Evolutionary conservation across 1,140 invertebrate genomes (phyloP), one percentile per base, ranked within the genome.

Genomic region (Leptopilina boulardi): DNA sequence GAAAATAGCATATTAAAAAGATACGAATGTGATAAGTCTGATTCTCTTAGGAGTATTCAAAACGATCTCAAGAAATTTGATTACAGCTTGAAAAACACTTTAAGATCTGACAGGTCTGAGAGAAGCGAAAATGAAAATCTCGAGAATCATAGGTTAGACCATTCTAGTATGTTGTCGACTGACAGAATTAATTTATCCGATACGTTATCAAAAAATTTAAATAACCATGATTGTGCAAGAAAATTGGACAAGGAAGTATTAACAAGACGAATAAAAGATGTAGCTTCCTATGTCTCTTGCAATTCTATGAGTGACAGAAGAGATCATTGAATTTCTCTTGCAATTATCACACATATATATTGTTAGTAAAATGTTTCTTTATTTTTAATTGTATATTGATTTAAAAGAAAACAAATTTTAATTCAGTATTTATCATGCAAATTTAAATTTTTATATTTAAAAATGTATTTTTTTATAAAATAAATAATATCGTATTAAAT

Each of bases 61-160:
- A 90, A 88, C 79, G 88, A 90, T 89, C 86, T 89, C 83, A 89
- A 85, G 71, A 88, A 86, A 77, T 88, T 86, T 42, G 89, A 88
- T 80, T 83, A 88, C 80, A 89, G 85, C 77, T 83, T 89, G 80
- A 88, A 85, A 70, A 88, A 86, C 79, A 85, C 86, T 13, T 78
- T 88, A 80, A 88, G 85, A 83, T 86, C 85, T 80, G 89, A 89
- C 41, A 88, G 84, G 76, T 79, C 77, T 21, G 88, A 89, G 70
- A 86, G 77, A 66, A 88, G 88, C 15, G 87, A 79, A 13, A 89
- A 89, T 72, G 84, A 87, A 51, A 89, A 87, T 84, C 72, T 87
- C 47, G 88, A 89, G 38, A 90, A 87, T 77, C 80, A 82, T 72
- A 84, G 83, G 75, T 51, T 51, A 80, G 81, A 74, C 76, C 75